A percentile compares a stretch with the other conserved stretches of the same genome.
These are phyloP conservation scores for Pygoscelis adeliae DNA, from an alignment of 2,113 vertebrate genomes.

Conservation along the genomic window DNA sequence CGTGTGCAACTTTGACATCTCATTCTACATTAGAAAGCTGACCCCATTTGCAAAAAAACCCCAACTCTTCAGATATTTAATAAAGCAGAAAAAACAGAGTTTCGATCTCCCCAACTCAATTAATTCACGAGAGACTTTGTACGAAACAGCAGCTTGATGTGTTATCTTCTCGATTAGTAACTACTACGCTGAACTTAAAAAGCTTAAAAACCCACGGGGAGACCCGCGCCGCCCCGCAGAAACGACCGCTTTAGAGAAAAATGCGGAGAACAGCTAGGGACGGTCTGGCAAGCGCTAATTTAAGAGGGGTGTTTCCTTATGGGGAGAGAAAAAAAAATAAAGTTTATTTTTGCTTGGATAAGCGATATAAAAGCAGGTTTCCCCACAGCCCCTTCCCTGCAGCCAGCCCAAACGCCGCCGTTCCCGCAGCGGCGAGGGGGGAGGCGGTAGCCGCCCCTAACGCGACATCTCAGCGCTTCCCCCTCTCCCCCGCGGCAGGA, in stretches of 20 bases:
- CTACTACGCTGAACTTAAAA: too few species aligned
- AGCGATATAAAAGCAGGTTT: not conserved
- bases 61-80: not conserved
- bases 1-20: not conserved
- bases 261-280: accelerated
- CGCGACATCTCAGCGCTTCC: too few species aligned
- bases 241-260: accelerated
- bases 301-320: not conserved
- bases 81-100: not conserved
- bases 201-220: accelerated
- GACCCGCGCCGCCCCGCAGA: accelerated
- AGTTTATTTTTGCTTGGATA: not conserved
- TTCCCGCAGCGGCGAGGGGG: too few species aligned
- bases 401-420: not conserved
- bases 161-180: accelerated
- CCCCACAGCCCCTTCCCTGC: not conserved
- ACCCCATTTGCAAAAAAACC: not conserved
- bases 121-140: accelerated
- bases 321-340: too few species aligned
- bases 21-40: not conserved
- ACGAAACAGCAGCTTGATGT: not conserved
- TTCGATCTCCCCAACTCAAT: not conserved
- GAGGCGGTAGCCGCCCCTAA: not conserved
- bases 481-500: not conserved
- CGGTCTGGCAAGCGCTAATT: not conserved